Evolutionary conservation across 2,888 invertebrate genomes (phyloP).

Genomic region (Dichetophora obliterata): DNA sequence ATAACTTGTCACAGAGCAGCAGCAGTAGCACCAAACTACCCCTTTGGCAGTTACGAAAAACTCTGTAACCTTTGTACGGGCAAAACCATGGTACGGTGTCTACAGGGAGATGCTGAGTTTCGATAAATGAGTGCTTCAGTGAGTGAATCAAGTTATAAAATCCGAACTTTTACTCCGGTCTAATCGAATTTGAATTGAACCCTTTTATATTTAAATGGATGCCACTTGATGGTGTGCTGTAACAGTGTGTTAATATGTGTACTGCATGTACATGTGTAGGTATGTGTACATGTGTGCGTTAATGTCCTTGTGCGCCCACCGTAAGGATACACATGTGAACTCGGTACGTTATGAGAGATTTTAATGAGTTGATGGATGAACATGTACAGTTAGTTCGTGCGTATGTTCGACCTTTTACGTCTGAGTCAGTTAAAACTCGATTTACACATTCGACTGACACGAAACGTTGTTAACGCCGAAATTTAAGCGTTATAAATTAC

Average conservation of each 20-base stretch:
- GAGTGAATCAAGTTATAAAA: conserved; percentile 41
- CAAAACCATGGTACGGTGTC: not conserved
- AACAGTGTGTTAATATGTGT: conserved; percentile 31
- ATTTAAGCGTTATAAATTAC: too few species aligned
- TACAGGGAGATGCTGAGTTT: not conserved
- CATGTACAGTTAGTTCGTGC: not conserved
- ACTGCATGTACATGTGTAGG: too few species aligned
- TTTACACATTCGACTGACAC: not conserved
- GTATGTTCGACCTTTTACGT: not conserved
- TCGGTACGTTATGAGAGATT: not conserved
- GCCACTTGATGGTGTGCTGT: conserved; percentile 22
- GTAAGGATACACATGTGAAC: conserved; percentile 10
- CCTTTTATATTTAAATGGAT: conserved; percentile 51
- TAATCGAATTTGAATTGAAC: conserved; percentile 65
- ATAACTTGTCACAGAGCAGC: conserved; percentile 60
- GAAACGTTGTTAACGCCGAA: too few species aligned
- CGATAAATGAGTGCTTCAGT: conserved; percentile 22
- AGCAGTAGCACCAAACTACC: conserved; percentile 33
- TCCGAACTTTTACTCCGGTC: conserved; percentile 50
- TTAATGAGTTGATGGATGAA: conserved; percentile 11
- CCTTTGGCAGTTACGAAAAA: too few species aligned
- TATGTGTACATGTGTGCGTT: conserved; percentile 42
- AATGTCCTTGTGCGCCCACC: conserved; percentile 29
- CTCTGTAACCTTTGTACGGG: too few species aligned
- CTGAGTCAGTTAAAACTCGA: not conserved